Evolutionary conservation across 2,888 invertebrate species (phyloP).

Genomic region (Pollenia labialis): DNA sequence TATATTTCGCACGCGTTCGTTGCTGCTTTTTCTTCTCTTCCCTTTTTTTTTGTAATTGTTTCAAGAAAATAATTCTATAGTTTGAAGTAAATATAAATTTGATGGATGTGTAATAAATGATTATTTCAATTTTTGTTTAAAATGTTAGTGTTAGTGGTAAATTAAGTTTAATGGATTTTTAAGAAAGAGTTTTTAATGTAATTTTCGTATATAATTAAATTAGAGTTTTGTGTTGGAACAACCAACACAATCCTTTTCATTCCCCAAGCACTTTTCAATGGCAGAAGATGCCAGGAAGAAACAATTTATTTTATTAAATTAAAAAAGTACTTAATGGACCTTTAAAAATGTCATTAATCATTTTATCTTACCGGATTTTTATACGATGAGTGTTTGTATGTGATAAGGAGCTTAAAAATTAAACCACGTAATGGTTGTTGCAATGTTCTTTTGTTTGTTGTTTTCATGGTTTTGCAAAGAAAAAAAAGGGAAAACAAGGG

Average conservation of each 20-base stretch:
- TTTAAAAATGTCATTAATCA: constrained; percentile 71
- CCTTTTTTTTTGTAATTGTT: neutral
- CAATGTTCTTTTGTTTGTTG: constrained; percentile 18
- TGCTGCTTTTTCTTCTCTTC: neutral
- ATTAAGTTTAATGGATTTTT: constrained; percentile 22
- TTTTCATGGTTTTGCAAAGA: neutral
- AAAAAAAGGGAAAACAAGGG: neutral
- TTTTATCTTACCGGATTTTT: constrained; percentile 51
- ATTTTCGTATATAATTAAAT: constrained; percentile 18
- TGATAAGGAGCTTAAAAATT: neutral
- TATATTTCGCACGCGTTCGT: neutral
- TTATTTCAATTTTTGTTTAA: constrained; percentile 18
- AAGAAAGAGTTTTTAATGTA: neutral
- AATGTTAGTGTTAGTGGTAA: neutral
- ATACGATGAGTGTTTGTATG: neutral
- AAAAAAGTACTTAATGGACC: constrained; percentile 62
- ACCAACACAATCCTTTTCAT: constrained; percentile 4
- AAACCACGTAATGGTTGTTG: constrained; percentile 3
- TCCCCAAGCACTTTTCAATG: neutral
- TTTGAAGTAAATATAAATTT: constrained; percentile 6
- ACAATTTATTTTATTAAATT: constrained; percentile 51
- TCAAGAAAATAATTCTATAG: neutral
- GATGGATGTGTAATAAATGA: constrained; percentile 47
- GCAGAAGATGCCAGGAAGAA: constrained; percentile 24
- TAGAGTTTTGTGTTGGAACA: neutral